Evolutionary conservation across 2,888 invertebrate species (phyloP).

Genomic region (Lithophane semibrunnea): DNA sequence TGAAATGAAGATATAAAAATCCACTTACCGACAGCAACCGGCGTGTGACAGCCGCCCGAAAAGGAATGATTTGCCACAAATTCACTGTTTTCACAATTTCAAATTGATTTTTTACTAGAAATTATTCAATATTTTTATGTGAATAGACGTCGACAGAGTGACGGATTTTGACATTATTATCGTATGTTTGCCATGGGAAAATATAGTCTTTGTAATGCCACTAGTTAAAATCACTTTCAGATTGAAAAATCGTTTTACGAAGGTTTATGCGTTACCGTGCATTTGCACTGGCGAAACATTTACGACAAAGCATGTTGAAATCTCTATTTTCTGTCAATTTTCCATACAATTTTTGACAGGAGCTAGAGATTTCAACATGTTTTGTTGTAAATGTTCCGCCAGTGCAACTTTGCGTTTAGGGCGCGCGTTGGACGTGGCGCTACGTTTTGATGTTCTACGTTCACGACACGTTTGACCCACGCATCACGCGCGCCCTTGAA

Average conservation of each 20-base stretch:
- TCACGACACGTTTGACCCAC: no score
- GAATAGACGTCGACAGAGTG: slow-evolving; percentile 65
- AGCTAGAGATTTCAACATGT: no score
- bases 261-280: no score
- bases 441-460: no score
- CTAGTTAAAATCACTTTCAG: neutral
- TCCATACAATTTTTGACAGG: no score
- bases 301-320: no score
- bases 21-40: slow-evolving; percentile 68
- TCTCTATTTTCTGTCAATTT: no score
- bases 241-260: neutral
- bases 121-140: slow-evolving; percentile 69
- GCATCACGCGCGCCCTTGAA: no score
- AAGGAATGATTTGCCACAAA: slow-evolving; percentile 55
- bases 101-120: slow-evolving; percentile 65
- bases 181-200: slow-evolving; percentile 34
- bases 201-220: slow-evolving; percentile 10
- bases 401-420: no score
- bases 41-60: slow-evolving; percentile 24
- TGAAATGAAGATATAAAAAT: slow-evolving; percentile 57
- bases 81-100: slow-evolving; percentile 70
- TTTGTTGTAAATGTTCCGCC: no score
- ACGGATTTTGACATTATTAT: slow-evolving; percentile 57
- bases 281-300: no score
- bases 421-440: no score